phyloP scores from a whole-genome alignment of 2,113 vertebrate genomes.

The Neodontobutis hainanensis region DNA sequence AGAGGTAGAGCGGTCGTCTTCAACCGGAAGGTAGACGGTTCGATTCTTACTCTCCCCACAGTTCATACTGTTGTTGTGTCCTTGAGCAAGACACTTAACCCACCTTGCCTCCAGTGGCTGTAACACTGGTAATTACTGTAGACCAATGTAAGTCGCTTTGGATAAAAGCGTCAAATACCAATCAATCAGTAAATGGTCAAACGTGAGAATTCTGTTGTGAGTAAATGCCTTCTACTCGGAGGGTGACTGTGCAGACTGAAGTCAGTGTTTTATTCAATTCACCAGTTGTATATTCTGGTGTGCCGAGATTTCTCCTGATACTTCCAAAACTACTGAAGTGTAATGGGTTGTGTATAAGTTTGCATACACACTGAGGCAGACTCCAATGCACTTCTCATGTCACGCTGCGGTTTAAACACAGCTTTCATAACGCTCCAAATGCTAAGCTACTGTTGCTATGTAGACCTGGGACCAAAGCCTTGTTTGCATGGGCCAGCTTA shows the following conservation, averaged over 20 bases:
- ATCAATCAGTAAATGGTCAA: conserved; percentile 9
- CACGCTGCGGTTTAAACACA: neutral
- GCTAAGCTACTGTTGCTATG: neutral
- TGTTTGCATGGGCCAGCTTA: conserved; percentile 8
- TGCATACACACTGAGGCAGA: neutral
- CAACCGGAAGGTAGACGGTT: no score
- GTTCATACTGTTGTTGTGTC: no score
- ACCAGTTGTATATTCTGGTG: conserved; percentile 9
- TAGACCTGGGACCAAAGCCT: neutral
- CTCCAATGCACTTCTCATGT: neutral
- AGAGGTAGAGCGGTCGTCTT: no score
- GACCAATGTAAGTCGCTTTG: no score
- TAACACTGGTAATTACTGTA: no score
- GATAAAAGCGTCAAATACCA: no score
- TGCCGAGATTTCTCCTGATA: neutral
- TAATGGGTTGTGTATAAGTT: neutral
- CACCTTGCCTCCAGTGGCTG: no score
- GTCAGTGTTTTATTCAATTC: conserved; percentile 9
- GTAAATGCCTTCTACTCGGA: conserved; percentile 4
- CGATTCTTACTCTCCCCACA: no score
- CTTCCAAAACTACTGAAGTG: neutral
- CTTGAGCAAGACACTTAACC: no score
- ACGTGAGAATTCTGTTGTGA: conserved; percentile 4
- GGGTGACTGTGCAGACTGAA: neutral
- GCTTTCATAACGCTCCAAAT: neutral